Evolutionary conservation across 2,797 vertebrate genomes (phyloP), one percentile per base, ranked within the genome.

Genomic region (Phrynocephalus forsythii): DNA sequence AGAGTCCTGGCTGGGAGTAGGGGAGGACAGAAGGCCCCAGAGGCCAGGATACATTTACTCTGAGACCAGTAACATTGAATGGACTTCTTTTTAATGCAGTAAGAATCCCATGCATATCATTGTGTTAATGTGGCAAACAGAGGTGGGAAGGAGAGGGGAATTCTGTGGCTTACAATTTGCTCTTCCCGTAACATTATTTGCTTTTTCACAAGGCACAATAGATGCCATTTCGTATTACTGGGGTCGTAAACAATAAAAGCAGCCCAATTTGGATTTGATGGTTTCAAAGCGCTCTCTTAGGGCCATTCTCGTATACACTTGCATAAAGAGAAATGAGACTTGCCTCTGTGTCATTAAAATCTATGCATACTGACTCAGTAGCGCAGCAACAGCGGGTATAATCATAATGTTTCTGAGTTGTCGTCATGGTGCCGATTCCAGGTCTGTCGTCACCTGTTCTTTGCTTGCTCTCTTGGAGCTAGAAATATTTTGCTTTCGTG

Each of bases 21-120:
- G 84, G 90, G n/a, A 82, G 20, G 85, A 88, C 18, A 30, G 38
- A 28, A 66, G 82, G 24, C 38, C 28, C 9, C 44, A 3, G 38
- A 90, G 94, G 92, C 52, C 2, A 0, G 0, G 75, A 95, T 95
- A 93, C 85, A 89, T 89, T 94, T 93, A 91, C 91, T 94, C 67
- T 0, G 80, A 89, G 94, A 92, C 92, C 82, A 89, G 94, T 95
- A 90, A 92, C 88, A 92, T 85, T 90, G 93, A 95, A 91, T 90
- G 86, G 78, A 28, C n/a, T 30, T 28, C 30, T 18, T 90, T 94
- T 95, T 93, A 89, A 93, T 5, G 44, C 79, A 87, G 91, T 91
- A 87, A 94, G 89, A 92, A 86, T 84, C 90, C 88, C 86, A 90
- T 84, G 89, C 85, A 92, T 72, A 92, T 79, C 63, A 26, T 80